Base-by-base conservation (phyloP, 1,140 invertebrate species). In the Steinernema khuongi region DNA sequence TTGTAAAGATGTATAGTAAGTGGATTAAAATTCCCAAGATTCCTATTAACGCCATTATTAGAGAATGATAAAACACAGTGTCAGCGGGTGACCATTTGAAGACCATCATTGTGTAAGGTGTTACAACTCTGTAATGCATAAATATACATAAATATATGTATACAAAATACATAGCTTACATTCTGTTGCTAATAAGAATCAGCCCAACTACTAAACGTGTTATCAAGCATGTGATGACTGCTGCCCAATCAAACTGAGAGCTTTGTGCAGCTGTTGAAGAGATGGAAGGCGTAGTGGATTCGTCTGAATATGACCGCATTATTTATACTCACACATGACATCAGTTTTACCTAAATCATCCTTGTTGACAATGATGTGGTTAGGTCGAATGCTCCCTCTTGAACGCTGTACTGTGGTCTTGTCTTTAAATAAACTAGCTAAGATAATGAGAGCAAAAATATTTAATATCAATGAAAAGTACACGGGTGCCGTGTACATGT, bases 11-110 rank as follows among this genome's bases (percentile, higher is more conserved):
- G 70, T 81, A 81, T 26, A 68, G 67, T 26, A 74, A 33, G 29
- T 83, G 79, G 67, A 82, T 77, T n/a, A 72, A 32, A 41, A 83
- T 75, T 31, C 71, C 31, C 22, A 81, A 28, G 22, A 82, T 30
- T 30, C 81, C 80, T 33, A 81, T 22, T 22, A 60, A 22, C 4
- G 11, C 22, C 22, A 26, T 60, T 7, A 22, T 60, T 14, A 60
- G 50, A 4, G 50, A 60, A 22, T 60, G 22, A 22, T 60, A 60
- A 22, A 17, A 60, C 4, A 60, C 50, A 7, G 50, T 22, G 4
- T 60, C 50, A 14, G 50, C 19, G 14, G 50, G 22, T 14, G 50
- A 17, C 50, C 11, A 17, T 14, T 60, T 22, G 50, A 60, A 60
- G 7, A 26, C 50, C 22, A 60, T 26, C 50, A 60, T 60, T 2